Evolutionary conservation across 2,888 invertebrate genomes (phyloP).

Genomic region (Campopleginae sp.): DNA sequence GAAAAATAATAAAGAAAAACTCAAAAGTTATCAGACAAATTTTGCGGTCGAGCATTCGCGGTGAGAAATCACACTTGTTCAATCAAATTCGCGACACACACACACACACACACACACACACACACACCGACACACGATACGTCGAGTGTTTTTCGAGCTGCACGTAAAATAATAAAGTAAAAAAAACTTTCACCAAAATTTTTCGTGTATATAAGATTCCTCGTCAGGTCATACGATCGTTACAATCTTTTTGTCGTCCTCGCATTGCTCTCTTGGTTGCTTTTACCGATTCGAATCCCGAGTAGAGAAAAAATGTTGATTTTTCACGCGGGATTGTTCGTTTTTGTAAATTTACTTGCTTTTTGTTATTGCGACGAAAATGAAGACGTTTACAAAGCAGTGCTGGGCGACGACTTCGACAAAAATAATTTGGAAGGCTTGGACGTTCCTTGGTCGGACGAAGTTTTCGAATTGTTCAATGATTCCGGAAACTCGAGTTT

Average conservation of each 20-base stretch:
- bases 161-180: not conserved
- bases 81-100: constrained; percentile 19
- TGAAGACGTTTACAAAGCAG: not conserved
- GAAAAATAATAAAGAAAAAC: not conserved
- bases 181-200: not conserved
- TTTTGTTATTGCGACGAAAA: not conserved
- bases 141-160: not conserved
- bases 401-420: constrained; percentile 17
- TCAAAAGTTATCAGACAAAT: not conserved
- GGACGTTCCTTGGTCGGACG: constrained; percentile 36
- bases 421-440: constrained; percentile 1
- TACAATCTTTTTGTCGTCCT: not conserved
- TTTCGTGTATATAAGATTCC: constrained; percentile 3
- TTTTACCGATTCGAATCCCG: not conserved
- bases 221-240: not conserved
- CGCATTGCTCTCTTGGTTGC: too few relatives aligned
- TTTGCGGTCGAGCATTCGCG: constrained; percentile 2
- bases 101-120: too few relatives aligned
- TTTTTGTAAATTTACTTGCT: constrained; percentile 14
- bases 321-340: not conserved
- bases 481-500: not conserved
- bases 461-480: not conserved
- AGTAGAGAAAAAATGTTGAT: constrained; percentile 4
- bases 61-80: constrained; percentile 28
- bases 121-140: not conserved